These are phyloP conservation scores for Oxyteleia sp. DNA, from an alignment of 2,888 invertebrate species.

Conservation along the genomic window DNA sequence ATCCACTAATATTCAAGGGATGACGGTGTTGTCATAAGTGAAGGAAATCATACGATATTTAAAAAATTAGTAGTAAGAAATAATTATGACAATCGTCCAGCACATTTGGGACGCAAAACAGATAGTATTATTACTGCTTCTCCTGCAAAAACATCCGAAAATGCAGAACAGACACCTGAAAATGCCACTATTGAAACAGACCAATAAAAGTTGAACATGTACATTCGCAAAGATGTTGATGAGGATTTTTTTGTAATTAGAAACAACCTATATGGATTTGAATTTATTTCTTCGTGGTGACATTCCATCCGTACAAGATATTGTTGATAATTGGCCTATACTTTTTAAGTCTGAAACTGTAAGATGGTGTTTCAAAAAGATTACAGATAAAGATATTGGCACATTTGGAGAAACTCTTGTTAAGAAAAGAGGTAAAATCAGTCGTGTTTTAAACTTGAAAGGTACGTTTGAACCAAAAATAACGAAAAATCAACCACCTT, in stretches of 20 bases:
- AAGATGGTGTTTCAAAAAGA: slow-evolving; percentile 13
- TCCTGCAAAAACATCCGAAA: background rate
- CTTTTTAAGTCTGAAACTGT: slow-evolving; percentile 13
- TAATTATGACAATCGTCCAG: slow-evolving; percentile 59
- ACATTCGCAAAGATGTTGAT: slow-evolving; percentile 5
- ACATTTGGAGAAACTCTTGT: background rate
- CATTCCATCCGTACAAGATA: slow-evolving; percentile 18
- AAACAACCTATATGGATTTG: background rate
- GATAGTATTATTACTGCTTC: background rate
- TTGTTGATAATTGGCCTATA: slow-evolving; percentile 3
- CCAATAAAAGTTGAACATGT: slow-evolving; percentile 11
- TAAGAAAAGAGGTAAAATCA: background rate
- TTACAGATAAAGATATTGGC: slow-evolving; percentile 2
- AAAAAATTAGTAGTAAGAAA: slow-evolving; percentile 74
- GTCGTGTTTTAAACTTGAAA: background rate
- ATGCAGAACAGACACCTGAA: background rate
- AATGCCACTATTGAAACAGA: background rate
- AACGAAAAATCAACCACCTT: background rate
- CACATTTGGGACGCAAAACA: background rate
- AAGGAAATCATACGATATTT: slow-evolving; percentile 71
- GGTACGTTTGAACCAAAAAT: background rate
- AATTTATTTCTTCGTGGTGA: slow-evolving; percentile 26
- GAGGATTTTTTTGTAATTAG: slow-evolving; percentile 11
- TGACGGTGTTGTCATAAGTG: slow-evolving; percentile 74
- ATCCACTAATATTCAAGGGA: slow-evolving; percentile 73